Evolutionary conservation across 2,888 invertebrate genomes (phyloP).

Genomic region (Acleris sparsana): DNA sequence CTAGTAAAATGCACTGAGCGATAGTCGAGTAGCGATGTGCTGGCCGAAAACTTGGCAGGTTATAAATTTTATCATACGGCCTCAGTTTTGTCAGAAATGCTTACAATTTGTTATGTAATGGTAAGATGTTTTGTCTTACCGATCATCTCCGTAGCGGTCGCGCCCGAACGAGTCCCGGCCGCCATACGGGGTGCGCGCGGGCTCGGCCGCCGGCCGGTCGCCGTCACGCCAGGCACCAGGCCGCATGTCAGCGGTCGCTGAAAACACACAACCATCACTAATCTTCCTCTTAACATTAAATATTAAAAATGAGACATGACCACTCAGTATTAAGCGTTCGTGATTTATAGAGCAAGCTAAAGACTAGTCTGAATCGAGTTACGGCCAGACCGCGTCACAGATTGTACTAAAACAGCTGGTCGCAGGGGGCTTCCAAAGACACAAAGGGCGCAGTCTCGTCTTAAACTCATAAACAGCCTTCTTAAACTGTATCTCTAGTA

Average conservation of each 20-base stretch:
- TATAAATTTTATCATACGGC: no score
- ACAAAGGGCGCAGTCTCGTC: conserved; percentile 72
- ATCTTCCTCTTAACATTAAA: background rate
- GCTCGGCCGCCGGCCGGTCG: conserved; percentile 68
- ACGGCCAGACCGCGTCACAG: conserved; percentile 81
- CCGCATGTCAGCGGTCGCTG: conserved; percentile 73
- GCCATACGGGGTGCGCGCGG: conserved; percentile 69
- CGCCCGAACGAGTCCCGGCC: conserved; percentile 78
- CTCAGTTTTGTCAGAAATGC: no score
- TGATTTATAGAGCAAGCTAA: conserved; percentile 76
- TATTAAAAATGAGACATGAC: conserved; percentile 23
- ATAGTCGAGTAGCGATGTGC: no score
- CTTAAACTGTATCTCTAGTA: background rate
- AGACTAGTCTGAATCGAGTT: conserved; percentile 95
- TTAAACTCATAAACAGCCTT: conserved; percentile 26
- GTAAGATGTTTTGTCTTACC: conserved; percentile 40
- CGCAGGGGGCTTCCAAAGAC: conserved; percentile 86
- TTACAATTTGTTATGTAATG: no score
- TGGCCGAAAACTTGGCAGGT: no score
- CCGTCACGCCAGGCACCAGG: conserved; percentile 82
- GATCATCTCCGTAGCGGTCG: conserved; percentile 64
- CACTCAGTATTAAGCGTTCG: conserved; percentile 60
- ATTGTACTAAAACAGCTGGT: conserved; percentile 89
- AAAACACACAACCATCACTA: conserved; percentile 1
- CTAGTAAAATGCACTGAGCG: no score